A percentile compares a stretch with the other conserved stretches of the same genome.
Evolutionary conservation across 1,140 invertebrate species (phyloP).

Genomic region (Acromyrmex echinatior): DNA sequence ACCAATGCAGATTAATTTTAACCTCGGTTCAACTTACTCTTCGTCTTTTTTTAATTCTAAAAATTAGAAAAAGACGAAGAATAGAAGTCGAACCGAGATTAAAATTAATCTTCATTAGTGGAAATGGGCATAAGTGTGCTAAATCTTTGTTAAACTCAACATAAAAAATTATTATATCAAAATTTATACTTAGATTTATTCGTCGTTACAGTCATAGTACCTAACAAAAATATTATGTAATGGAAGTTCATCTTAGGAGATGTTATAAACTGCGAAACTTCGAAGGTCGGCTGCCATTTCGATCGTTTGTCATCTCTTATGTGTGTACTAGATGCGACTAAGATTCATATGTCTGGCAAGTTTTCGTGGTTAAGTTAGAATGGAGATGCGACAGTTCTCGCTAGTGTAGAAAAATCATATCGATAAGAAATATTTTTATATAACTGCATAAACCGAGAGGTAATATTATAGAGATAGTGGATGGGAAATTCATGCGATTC

Average conservation of each 20-base stretch:
- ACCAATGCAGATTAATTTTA: no score
- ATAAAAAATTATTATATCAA: background rate
- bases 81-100: no score
- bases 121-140: background rate
- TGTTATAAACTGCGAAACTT: conserved; percentile 48
- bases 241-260: conserved; percentile 9
- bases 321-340: conserved; percentile 14
- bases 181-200: conserved; percentile 17
- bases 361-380: conserved; percentile 31
- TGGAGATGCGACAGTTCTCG: background rate
- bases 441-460: background rate
- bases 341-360: conserved; percentile 47
- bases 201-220: background rate
- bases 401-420: conserved; percentile 17
- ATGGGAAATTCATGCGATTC: conserved; percentile 8
- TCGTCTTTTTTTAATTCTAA: no score
- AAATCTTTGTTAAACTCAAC: background rate
- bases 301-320: conserved; percentile 33
- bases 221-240: background rate
- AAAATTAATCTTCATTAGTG: no score
- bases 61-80: no score
- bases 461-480: conserved; percentile 14
- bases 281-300: conserved; percentile 39
- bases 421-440: background rate
- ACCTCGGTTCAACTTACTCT: no score